phyloP scores from a whole-genome alignment of 2,797 vertebrate genomes.

The Glyptemys insculpta region DNA sequence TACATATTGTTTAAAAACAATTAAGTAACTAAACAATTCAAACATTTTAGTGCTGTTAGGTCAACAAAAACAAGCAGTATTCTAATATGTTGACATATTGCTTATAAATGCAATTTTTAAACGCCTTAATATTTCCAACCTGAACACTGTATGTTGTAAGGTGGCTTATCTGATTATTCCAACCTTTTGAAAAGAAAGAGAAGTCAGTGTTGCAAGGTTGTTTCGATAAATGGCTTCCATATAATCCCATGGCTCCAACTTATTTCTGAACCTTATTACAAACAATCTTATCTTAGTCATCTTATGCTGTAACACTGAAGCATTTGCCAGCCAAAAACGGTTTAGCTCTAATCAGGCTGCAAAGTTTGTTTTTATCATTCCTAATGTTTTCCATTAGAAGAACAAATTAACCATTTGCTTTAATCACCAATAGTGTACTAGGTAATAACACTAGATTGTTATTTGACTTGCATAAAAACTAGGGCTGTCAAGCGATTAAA shows the following conservation, averaged over 20 bases:
- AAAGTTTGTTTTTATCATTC: neutral
- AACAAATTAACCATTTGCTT: neutral
- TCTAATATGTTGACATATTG: neutral
- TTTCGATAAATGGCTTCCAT: neutral
- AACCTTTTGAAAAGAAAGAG: conserved; percentile 28
- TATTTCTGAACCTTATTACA: neutral
- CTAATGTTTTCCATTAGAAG: neutral
- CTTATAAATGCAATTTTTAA: neutral
- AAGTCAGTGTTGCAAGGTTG: neutral
- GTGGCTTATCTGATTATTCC: conserved; percentile 28
- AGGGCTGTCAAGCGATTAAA: too few species aligned
- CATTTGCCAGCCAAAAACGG: neutral
- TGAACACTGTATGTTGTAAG: neutral
- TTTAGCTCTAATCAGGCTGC: neutral
- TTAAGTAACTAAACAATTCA: neutral
- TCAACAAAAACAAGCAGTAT: neutral
- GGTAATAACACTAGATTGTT: neutral
- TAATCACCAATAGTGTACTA: neutral
- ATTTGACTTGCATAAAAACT: neutral
- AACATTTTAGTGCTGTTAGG: conserved; percentile 20
- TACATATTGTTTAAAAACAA: too few species aligned
- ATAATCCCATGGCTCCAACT: neutral
- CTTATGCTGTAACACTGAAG: neutral
- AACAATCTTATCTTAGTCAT: neutral
- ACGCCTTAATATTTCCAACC: neutral